Base-by-base conservation (phyloP, 2,113 vertebrate species). In the Grammomys dolichurus region DNA sequence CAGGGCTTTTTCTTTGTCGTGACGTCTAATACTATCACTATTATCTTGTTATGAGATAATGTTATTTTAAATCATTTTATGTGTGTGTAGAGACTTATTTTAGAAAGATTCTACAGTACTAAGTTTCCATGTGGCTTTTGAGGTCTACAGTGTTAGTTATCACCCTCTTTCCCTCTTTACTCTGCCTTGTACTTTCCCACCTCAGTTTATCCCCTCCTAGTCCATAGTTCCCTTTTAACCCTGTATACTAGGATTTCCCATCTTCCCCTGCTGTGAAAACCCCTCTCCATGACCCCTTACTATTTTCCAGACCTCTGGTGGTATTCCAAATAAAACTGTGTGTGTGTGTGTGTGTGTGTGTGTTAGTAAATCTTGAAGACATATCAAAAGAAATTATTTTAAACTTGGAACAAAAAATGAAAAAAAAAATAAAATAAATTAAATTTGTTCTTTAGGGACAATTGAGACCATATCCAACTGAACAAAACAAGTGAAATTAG, bases 341-440 rank as follows among this genome's bases (percentile, higher is more conserved):
- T 60, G 19, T 24, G 60, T 60, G 60, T 60, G 60, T 69, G 31
- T 69, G 31, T 33, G 12, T 69, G 4, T 33, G 12, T 69, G 28
- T 67, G 7, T 36, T 70, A 36, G 33, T 72, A 72, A 72, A 40
- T 8, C 54, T 24, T 58, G 20, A 60, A 40, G 36, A 60, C 10
- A 82, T 60, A 11, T 20, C 36, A 82, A 26, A n/a, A 40, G 56
- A 82, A 60, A 4, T 82, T 51, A 60, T 22, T 6, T 86, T n/a
- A 46, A 70, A 80, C 17, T 43, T 19, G 88, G 65, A 13, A 36
- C 33, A 90, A 78, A 46, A 17, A 89, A 72, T 89, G 56, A 58
- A 86, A 82, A 93, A 70, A 89, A 82, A 80, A 77, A 70, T 6
- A 90, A 80, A 88, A 13, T 51, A 78, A 90, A 78, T 77, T 11